Conservation (phyloP, 2,888 invertebrate species). For the Gastrophysa polygoni region DNA sequence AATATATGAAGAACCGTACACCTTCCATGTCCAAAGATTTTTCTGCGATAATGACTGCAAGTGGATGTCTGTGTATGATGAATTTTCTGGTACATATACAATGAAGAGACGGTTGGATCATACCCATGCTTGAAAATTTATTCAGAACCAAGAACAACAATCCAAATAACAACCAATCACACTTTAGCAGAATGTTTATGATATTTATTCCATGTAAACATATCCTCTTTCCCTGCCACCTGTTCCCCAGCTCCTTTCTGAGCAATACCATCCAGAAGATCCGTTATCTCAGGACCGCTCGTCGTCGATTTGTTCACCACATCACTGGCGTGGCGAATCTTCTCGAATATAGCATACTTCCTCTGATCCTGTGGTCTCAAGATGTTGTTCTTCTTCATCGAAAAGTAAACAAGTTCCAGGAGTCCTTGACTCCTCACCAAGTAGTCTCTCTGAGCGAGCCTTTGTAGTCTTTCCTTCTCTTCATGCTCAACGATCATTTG, state of each 20-base stretch:
- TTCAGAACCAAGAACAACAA: conserved; percentile 17
- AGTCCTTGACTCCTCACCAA: conserved; percentile 73
- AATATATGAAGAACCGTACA: no score
- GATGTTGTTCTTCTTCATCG: conserved; percentile 72
- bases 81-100: no score
- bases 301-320: conserved; percentile 37
- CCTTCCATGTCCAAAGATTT: no score
- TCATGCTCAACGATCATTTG: conserved; percentile 72
- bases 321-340: conserved; percentile 47
- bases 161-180: conserved; percentile 6
- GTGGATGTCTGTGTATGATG: no score
- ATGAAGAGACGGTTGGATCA: no score
- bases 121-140: background rate
- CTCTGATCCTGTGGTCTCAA: conserved; percentile 69
- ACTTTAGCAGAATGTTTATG: conserved; percentile 22
- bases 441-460: conserved; percentile 71
- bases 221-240: conserved; percentile 23
- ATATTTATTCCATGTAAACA: conserved; percentile 32
- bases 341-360: conserved; percentile 68
- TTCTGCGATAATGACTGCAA: no score
- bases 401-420: conserved; percentile 70
- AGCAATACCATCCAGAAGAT: conserved; percentile 52
- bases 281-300: conserved; percentile 51
- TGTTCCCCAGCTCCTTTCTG: conserved; percentile 35
- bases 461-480: conserved; percentile 71